Percentiles rank a stretch among this genome's conserved stretches.
phyloP scores from a whole-genome alignment of 2,888 invertebrate species.

The Cetonia aurata region DNA sequence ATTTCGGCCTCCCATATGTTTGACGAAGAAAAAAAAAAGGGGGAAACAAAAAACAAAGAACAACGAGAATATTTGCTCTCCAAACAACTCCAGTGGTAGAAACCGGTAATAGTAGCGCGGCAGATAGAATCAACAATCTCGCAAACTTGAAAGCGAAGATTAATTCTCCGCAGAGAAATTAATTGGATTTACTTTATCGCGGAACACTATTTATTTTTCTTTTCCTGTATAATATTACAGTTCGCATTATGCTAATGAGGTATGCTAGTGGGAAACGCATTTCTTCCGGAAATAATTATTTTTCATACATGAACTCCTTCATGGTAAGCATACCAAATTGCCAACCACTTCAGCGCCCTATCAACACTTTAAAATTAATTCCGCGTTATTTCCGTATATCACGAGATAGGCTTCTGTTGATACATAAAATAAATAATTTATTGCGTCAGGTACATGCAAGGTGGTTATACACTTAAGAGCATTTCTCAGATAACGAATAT shows the following conservation, averaged over 20 bases:
- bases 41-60: conserved; percentile 10
- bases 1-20: conserved; percentile 49
- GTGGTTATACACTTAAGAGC: background rate
- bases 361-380: background rate
- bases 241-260: too few relatives aligned
- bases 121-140: too few relatives aligned
- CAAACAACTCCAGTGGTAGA: background rate
- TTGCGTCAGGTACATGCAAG: background rate
- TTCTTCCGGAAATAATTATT: conserved; percentile 15
- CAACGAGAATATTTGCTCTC: background rate
- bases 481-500: background rate
- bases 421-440: background rate
- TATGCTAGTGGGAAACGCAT: too few relatives aligned
- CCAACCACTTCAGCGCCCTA: background rate
- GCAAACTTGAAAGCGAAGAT: too few relatives aligned
- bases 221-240: too few relatives aligned
- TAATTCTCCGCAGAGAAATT: too few relatives aligned
- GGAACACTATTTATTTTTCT: too few relatives aligned
- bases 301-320: conserved; percentile 15
- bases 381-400: too few relatives aligned
- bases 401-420: background rate
- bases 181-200: too few relatives aligned
- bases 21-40: conserved; percentile 43
- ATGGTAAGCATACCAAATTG: too few relatives aligned
- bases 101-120: too few relatives aligned